A percentile compares a stretch with the other conserved stretches of the same genome.
phyloP scores from a whole-genome alignment of 2,888 invertebrate species.

The Cataglyphis altisquamis region DNA sequence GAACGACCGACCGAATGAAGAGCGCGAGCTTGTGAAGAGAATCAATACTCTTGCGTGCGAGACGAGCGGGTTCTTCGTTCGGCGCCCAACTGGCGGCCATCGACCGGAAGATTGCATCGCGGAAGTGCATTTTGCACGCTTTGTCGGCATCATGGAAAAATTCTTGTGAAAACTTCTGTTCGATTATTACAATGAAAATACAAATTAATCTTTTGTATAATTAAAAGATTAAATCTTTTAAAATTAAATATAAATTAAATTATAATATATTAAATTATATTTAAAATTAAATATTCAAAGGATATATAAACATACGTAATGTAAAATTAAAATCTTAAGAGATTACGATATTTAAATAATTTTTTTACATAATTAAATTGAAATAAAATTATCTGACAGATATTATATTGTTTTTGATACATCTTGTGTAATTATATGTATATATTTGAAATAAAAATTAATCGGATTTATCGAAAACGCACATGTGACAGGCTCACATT shows the following conservation, averaged over 20 bases:
- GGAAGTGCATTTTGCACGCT: conserved; percentile 27
- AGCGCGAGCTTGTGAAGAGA: conserved; percentile 67
- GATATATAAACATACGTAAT: too few relatives aligned
- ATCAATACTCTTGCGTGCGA: conserved; percentile 76
- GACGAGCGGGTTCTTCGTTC: conserved; percentile 59
- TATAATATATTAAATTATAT: background rate
- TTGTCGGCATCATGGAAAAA: background rate
- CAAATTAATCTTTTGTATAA: background rate
- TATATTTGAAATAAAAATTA: background rate
- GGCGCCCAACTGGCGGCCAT: conserved; percentile 54
- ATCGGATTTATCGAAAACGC: background rate
- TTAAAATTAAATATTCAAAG: background rate
- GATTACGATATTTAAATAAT: background rate
- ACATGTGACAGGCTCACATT: background rate
- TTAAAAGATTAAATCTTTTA: too few relatives aligned
- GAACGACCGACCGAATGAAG: conserved; percentile 56
- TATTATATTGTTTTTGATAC: background rate
- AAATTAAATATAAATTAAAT: background rate
- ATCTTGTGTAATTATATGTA: background rate
- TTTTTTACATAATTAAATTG: background rate
- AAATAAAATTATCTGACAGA: background rate
- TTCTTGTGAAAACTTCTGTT: background rate
- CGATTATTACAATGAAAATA: background rate
- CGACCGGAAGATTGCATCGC: conserved; percentile 52
- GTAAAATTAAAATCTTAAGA: background rate